Conservation (phyloP, 2,797 vertebrate genomes). For the Hypotaenidia philippensis region DNA sequence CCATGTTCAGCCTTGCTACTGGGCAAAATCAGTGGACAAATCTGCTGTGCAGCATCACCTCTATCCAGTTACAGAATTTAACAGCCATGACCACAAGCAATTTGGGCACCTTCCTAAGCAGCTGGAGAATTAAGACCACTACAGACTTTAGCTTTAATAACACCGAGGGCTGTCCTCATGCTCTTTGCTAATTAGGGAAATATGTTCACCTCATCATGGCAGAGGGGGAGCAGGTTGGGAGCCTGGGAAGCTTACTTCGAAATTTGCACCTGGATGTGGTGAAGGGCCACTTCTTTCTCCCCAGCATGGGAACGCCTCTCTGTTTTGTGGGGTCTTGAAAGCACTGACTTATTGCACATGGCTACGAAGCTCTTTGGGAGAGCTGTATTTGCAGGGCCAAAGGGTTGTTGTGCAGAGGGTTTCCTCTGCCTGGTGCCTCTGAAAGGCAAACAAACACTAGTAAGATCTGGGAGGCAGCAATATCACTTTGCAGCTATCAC, state of each 20-base stretch:
- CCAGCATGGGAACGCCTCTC: background rate
- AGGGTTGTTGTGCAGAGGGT: background rate
- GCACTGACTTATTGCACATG: background rate
- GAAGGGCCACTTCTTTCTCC: background rate
- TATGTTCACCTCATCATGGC: background rate
- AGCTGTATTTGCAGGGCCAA: background rate
- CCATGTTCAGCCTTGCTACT: background rate
- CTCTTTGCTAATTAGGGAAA: background rate
- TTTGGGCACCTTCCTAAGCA: background rate
- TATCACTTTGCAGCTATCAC: conserved; percentile 38
- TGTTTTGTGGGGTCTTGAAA: background rate
- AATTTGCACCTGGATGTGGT: background rate
- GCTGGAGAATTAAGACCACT: background rate
- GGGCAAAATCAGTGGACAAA: background rate
- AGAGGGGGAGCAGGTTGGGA: background rate
- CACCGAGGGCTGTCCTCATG: background rate
- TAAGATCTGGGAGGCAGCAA: background rate
- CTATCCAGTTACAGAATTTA: background rate
- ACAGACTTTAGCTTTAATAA: background rate
- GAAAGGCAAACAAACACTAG: background rate
- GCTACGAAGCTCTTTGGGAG: background rate
- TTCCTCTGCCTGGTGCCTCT: background rate
- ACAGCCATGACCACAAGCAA: background rate
- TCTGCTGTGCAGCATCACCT: background rate
- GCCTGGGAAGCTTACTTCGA: background rate